Evolutionary conservation across 2,888 invertebrate species (phyloP).

Genomic region (Cheilosia urbana): DNA sequence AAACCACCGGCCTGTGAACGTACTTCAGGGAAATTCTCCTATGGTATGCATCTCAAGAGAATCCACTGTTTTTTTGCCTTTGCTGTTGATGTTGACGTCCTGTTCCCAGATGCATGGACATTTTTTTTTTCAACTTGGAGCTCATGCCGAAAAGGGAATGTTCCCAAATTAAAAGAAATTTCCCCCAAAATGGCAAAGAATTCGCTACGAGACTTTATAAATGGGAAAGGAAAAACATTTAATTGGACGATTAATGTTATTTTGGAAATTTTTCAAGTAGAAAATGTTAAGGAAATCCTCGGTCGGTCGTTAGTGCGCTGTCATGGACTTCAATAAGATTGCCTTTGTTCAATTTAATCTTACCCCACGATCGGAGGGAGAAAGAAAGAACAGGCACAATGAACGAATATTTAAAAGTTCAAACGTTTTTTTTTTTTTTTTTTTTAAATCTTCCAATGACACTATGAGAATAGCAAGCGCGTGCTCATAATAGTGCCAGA

Average conservation of each 20-base stretch:
- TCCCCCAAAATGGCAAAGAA: conserved; percentile 12
- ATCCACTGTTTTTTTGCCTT: conserved; percentile 10
- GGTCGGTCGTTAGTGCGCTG: conserved; percentile 43
- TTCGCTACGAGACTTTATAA: too few species aligned
- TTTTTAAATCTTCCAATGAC: too few species aligned
- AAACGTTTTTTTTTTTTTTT: too few species aligned
- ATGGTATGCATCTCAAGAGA: conserved; percentile 60
- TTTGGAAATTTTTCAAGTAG: conserved; percentile 32
- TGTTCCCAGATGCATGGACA: not conserved
- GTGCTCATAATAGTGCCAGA: too few species aligned
- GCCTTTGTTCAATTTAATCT: not conserved
- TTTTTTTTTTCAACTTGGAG: conserved; percentile 25
- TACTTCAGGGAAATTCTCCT: conserved; percentile 53
- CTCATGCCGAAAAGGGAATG: conserved; percentile 16
- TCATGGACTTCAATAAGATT: conserved; percentile 33
- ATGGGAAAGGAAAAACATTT: conserved; percentile 9
- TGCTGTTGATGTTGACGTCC: conserved; percentile 2
- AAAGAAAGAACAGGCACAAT: not conserved
- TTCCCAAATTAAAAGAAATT: conserved; percentile 54
- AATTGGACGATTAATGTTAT: conserved; percentile 62
- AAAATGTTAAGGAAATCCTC: conserved; percentile 40
- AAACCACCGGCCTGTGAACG: conserved; percentile 69
- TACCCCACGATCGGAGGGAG: not conserved
- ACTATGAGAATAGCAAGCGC: too few species aligned
- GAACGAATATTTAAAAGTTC: not conserved